These are phyloP conservation scores for Peribatodes rhomboidaria DNA, from an alignment of 2,888 invertebrate species.

Conservation along the genomic window DNA sequence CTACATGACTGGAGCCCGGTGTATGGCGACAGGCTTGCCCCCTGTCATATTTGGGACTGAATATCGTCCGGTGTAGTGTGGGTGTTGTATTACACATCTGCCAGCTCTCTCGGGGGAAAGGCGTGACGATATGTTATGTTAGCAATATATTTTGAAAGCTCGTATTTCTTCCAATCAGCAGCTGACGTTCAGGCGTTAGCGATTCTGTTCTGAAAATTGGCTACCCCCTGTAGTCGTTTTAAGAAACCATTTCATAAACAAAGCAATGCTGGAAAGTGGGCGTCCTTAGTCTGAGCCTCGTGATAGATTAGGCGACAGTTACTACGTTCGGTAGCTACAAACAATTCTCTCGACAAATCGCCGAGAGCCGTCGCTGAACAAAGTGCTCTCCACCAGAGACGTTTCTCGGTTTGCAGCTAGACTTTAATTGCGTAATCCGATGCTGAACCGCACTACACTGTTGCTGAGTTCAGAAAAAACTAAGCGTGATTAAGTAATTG, in stretches of 20 bases:
- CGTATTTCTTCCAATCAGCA: no score
- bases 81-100: no score
- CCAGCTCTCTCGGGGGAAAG: no score
- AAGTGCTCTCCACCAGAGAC: constrained; percentile 61
- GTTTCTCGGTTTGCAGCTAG: constrained; percentile 59
- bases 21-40: no score
- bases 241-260: constrained; percentile 7
- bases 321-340: constrained; percentile 46
- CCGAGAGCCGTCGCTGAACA: constrained; percentile 58
- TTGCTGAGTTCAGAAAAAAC: constrained; percentile 45
- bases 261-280: constrained; percentile 3
- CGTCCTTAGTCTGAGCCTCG: constrained; percentile 9
- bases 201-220: no score
- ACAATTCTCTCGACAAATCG: constrained; percentile 66
- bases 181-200: no score
- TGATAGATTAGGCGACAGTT: constrained; percentile 26
- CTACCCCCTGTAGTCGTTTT: no score
- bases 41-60: no score
- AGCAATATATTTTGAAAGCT: no score
- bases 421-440: constrained; percentile 70
- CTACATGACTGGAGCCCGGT: no score
- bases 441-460: constrained; percentile 46
- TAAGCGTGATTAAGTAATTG: constrained; percentile 7
- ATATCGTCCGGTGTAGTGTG: no score
- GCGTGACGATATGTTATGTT: no score